Evolutionary conservation across 2,888 invertebrate species (phyloP), one percentile per base, ranked within the genome.

Genomic region (Coelinius sp.): DNA sequence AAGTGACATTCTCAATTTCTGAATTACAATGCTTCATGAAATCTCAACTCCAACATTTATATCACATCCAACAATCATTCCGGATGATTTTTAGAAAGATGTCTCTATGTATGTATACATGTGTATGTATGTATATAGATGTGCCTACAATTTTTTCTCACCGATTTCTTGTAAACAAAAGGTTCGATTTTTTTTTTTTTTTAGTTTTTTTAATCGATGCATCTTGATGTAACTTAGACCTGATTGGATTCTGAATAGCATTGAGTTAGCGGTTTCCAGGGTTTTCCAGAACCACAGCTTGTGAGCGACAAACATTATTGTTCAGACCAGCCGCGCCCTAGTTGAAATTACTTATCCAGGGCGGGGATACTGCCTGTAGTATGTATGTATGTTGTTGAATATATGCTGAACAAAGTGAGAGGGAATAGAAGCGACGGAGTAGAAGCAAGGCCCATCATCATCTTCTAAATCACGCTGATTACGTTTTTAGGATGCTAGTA

Each of bases 401-500:
- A n/a, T 56, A 14, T 41, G 56, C 59, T 20, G 24, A 27, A 5
- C 7, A 41, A 41, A 38, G 44, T 41, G 17, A n/a, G 41, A 49
- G 24, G 14, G 7, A 46, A 52, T 8, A 25, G 35, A 59, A 31
- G n/a, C n/a, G n/a, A 56, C 27, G 56, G 5, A n/a, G 17, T 49
- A 31, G 53, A 35, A 46, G 41, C 14, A 41, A 31, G 56, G 53
- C 68, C 81, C 84, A 83, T 85, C 85, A 85, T 82, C 83, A 82
- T 83, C 82, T 80, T 75, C 81, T 85, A 84, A 84, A 85, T 84
- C 84, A 84, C 81, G 78, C 75, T 75, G 77, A 80, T 82, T 81
- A 83, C 81, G 85, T 85, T 85, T 84, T 85, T 83, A 81, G 84
- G 80, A 82, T 78, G 83, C 77, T 82, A 82, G 82, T 84, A 84